A percentile compares a stretch with the other conserved stretches of the same genome.
Evolutionary conservation across 2,888 invertebrate species (phyloP).

Genomic region (Netelia inedita): DNA sequence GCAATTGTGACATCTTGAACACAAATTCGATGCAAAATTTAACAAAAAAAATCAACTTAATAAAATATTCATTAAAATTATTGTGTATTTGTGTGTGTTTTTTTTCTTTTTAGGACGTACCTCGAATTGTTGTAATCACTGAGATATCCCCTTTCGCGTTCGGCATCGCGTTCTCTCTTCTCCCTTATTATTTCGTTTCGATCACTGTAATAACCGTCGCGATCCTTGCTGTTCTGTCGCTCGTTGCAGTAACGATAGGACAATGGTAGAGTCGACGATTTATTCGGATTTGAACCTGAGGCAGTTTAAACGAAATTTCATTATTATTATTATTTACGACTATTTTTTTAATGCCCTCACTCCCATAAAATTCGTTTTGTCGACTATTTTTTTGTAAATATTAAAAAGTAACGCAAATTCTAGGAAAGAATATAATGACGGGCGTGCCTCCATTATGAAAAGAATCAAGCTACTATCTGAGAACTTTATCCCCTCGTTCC

Average conservation of each 20-base stretch:
- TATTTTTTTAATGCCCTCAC: background rate
- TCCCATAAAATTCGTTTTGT: too few species aligned
- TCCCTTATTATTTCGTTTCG: constrained; percentile 93
- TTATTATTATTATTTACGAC: constrained; percentile 30
- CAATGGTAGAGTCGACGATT: constrained; percentile 93
- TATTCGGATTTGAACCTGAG: constrained; percentile 90
- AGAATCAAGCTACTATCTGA: constrained; percentile 64
- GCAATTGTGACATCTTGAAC: constrained; percentile 91
- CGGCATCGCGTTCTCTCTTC: constrained; percentile 89
- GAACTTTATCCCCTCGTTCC: constrained; percentile 49
- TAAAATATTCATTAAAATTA: constrained; percentile 19
- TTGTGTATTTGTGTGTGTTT: constrained; percentile 33
- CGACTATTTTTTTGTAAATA: background rate
- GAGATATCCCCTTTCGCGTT: constrained; percentile 90
- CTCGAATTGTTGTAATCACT: constrained; percentile 93
- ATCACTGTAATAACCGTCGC: constrained; percentile 96
- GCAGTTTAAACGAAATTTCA: constrained; percentile 42
- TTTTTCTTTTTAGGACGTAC: constrained; percentile 82
- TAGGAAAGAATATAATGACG: constrained; percentile 12
- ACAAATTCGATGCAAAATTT: constrained; percentile 10
- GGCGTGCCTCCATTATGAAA: constrained; percentile 63
- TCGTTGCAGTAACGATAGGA: constrained; percentile 90
- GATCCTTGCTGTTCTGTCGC: constrained; percentile 88
- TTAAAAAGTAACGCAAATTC: background rate
- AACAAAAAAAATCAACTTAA: constrained; percentile 27